Evolutionary conservation across 2,888 invertebrate genomes (phyloP).

Genomic region (Ectropis crepuscularia): DNA sequence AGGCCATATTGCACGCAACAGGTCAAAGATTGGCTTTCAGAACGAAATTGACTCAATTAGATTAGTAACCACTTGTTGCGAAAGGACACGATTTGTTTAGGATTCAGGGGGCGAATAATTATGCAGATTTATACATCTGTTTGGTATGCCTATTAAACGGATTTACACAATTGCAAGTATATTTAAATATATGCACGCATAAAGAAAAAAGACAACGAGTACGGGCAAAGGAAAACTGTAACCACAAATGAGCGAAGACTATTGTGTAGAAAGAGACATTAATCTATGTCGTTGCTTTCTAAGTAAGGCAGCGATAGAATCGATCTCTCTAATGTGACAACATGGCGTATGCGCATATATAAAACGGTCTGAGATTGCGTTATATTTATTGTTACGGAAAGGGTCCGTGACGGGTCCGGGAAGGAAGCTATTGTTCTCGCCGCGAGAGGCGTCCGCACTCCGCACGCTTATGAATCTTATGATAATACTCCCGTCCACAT

Average conservation of each 20-base stretch:
- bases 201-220: constrained; percentile 2
- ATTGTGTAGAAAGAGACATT: constrained; percentile 52
- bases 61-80: constrained; percentile 36
- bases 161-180: constrained; percentile 5
- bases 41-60: constrained; percentile 34
- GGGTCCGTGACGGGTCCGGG: constrained; percentile 45
- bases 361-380: constrained; percentile 57
- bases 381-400: constrained; percentile 64
- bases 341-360: constrained; percentile 60
- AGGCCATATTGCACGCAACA: constrained; percentile 50
- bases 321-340: constrained; percentile 53
- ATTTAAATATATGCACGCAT: constrained; percentile 6
- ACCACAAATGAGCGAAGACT: constrained; percentile 41
- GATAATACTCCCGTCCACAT: constrained; percentile 46
- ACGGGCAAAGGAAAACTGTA: constrained; percentile 32
- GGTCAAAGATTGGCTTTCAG: constrained; percentile 44
- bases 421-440: constrained; percentile 67
- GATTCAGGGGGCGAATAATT: constrained; percentile 28
- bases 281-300: constrained; percentile 49
- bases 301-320: constrained; percentile 51
- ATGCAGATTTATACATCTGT: constrained; percentile 30
- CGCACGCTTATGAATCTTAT: constrained; percentile 43
- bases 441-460: constrained; percentile 54
- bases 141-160: constrained; percentile 21
- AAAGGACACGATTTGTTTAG: constrained; percentile 33